Conservation (phyloP, 1,140 invertebrate species). For the Achroia grisella region DNA sequence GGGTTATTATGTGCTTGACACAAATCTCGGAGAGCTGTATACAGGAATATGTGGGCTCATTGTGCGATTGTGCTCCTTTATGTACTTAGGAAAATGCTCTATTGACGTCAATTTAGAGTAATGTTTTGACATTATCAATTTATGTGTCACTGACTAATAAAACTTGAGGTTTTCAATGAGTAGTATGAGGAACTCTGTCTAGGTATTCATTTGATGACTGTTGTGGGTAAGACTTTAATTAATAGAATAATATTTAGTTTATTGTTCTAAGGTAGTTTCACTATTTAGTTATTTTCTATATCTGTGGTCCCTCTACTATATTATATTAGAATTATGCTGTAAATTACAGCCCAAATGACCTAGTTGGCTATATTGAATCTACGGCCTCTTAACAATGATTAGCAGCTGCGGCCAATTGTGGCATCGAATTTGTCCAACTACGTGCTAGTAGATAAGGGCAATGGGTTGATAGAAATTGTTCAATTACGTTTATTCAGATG, state of each 20-base stretch:
- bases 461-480: constrained; percentile 57
- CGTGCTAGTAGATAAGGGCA: constrained; percentile 42
- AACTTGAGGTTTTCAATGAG: too few species aligned
- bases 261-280: too few species aligned
- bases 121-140: neutral
- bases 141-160: too few species aligned
- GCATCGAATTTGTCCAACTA: constrained; percentile 25
- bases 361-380: constrained; percentile 22
- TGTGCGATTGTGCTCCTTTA: neutral
- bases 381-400: constrained; percentile 25
- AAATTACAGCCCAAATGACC: constrained; percentile 3
- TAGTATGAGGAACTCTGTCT: too few species aligned
- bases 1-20: constrained; percentile 44
- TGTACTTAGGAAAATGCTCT: constrained; percentile 1
- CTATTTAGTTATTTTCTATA: too few species aligned
- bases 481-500: constrained; percentile 61
- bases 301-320: too few species aligned
- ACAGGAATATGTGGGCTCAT: constrained; percentile 18
- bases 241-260: too few species aligned
- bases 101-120: constrained; percentile 17
- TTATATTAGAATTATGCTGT: too few species aligned
- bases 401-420: constrained; percentile 36
- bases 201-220: too few species aligned
- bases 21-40: constrained; percentile 27
- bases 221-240: too few species aligned